Percentiles rank a stretch among this genome's conserved stretches.
Conservation (phyloP, 2,113 vertebrate genomes). For the Illadopsis cleaveri region DNA sequence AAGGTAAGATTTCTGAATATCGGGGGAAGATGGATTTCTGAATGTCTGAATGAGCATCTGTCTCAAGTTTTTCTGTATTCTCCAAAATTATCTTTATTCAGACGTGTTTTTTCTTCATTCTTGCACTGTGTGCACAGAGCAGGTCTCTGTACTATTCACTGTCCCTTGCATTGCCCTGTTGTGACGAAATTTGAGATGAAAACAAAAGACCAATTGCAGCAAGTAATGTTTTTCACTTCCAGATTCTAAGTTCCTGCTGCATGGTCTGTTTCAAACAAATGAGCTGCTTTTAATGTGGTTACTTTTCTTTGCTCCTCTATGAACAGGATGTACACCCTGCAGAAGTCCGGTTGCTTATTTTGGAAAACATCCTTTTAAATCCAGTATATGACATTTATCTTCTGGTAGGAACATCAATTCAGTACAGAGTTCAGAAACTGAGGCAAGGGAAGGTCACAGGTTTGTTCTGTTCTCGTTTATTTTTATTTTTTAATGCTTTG, state of each 20-base stretch:
- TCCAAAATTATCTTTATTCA: background rate
- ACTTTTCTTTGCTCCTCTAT: background rate
- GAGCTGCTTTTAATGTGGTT: background rate
- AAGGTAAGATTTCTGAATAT: constrained; percentile 54
- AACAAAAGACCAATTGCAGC: background rate
- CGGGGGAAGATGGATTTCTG: background rate
- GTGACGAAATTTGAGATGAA: background rate
- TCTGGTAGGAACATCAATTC: constrained; percentile 87
- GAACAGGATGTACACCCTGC: constrained; percentile 89
- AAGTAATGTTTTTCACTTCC: background rate
- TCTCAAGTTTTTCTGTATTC: background rate
- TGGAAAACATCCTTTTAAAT: constrained; percentile 95
- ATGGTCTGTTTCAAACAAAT: background rate
- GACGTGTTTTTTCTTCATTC: background rate
- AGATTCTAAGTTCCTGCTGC: background rate
- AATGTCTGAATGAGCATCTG: background rate
- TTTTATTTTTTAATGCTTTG: background rate
- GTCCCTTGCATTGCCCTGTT: background rate
- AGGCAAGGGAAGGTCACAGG: constrained; percentile 92
- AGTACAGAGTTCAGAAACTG: constrained; percentile 93
- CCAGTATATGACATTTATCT: constrained; percentile 90
- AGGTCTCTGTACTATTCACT: background rate
- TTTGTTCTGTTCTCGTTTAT: constrained; percentile 43
- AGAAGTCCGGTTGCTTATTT: constrained; percentile 90
- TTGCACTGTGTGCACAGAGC: background rate